phyloP scores from a whole-genome alignment of 2,113 vertebrate genomes.

The Mirza zaza region DNA sequence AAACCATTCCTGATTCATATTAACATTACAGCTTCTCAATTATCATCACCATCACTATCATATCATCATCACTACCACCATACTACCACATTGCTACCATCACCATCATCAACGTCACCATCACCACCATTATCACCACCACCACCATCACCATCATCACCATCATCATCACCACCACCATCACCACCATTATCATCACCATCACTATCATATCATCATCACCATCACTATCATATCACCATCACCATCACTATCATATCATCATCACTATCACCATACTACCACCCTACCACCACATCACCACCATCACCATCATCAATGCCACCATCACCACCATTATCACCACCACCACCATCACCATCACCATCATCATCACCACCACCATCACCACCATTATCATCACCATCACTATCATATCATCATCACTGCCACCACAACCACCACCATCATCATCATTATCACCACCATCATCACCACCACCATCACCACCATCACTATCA shows the following conservation, averaged over 20 bases:
- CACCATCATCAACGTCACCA: too few relatives aligned
- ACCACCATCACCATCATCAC: too few relatives aligned
- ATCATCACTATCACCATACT: fast-evolving
- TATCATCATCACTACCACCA: too few relatives aligned
- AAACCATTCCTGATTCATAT: background rate
- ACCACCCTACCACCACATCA: fast-evolving
- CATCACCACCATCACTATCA: too few relatives aligned
- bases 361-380: fast-evolving
- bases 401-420: too few relatives aligned
- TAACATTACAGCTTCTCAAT: background rate
- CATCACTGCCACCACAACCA: too few relatives aligned
- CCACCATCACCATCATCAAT: fast-evolving
- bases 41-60: background rate
- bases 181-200: fast-evolving
- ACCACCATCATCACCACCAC: too few relatives aligned
- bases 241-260: fast-evolving
- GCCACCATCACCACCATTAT: fast-evolving
- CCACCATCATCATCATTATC: too few relatives aligned
- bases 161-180: too few relatives aligned
- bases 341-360: fast-evolving
- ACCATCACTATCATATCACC: fast-evolving
- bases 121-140: too few relatives aligned
- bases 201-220: too few relatives aligned
- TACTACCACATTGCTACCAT: too few relatives aligned
- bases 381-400: fast-evolving